Evolutionary conservation across 2,113 vertebrate genomes (phyloP).

Genomic region (Odontophorus gujanensis): DNA sequence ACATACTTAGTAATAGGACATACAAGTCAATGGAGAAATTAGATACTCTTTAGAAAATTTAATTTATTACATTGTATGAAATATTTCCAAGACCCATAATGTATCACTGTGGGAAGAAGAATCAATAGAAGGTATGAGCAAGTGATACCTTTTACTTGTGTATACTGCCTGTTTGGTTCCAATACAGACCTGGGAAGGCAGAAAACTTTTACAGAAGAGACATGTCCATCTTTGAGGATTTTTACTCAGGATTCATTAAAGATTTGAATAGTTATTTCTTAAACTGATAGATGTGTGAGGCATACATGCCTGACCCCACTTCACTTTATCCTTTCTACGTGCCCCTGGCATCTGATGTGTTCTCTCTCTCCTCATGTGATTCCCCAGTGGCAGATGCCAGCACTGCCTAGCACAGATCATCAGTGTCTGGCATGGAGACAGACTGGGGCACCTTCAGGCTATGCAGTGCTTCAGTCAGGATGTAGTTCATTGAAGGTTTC

Average conservation of each 20-base stretch:
- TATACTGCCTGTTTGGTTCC: not conserved
- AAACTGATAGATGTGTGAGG: not conserved
- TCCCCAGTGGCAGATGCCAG: not conserved
- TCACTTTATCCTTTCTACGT: not conserved
- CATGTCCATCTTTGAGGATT: rapidly evolving
- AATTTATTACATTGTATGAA: not conserved
- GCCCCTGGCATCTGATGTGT: rapidly evolving
- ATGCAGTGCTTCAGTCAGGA: rapidly evolving
- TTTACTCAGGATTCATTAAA: not conserved
- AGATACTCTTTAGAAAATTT: not conserved
- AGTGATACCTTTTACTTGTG: rapidly evolving
- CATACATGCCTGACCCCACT: rapidly evolving
- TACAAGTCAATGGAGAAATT: not conserved
- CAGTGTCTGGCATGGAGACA: not conserved
- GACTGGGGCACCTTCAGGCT: not conserved
- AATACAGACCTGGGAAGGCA: not conserved
- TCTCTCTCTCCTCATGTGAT: not conserved
- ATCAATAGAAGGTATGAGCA: not conserved
- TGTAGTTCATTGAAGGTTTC: not conserved
- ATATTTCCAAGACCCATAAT: not conserved
- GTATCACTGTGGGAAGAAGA: not conserved
- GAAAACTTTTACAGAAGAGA: not conserved
- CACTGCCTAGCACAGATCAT: rapidly evolving
- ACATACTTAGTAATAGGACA: not conserved
- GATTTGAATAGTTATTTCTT: not conserved